These are phyloP conservation scores for Aythya baeri DNA, from an alignment of 2,113 vertebrate species.

Conservation along the genomic window DNA sequence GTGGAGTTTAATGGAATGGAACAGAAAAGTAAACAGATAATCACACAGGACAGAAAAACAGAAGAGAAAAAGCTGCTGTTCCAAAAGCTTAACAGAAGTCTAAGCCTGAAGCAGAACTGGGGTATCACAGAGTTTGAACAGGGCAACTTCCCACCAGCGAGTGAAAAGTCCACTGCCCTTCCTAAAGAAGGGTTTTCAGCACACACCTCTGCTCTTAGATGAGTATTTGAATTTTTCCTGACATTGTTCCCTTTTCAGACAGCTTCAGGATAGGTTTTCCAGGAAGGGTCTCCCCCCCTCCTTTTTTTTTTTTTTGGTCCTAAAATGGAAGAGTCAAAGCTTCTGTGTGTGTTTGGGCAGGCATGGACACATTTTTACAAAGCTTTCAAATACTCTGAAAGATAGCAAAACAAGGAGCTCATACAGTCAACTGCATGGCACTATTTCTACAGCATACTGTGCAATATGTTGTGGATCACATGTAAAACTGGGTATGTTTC, in stretches of 20 bases:
- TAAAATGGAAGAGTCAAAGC: not conserved
- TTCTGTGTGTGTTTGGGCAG: not conserved
- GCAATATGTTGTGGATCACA: no score
- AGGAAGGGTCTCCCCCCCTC: not conserved
- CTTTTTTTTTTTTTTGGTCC: not conserved
- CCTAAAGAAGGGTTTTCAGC: not conserved
- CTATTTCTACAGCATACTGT: not conserved
- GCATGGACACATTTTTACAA: not conserved
- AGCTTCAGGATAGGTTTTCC: not conserved
- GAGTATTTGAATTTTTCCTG: not conserved
- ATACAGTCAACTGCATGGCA: not conserved
- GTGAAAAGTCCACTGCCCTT: not conserved
- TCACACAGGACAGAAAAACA: not conserved
- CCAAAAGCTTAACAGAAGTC: not conserved
- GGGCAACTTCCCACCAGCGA: not conserved
- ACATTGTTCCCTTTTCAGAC: not conserved
- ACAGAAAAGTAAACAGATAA: not conserved
- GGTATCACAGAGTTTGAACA: not conserved
- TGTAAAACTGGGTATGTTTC: not conserved
- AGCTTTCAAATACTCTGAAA: not conserved
- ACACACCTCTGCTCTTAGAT: not conserved
- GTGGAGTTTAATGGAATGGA: not conserved
- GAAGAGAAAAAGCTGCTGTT: not conserved
- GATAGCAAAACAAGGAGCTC: not conserved
- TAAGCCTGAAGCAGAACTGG: not conserved